phyloP scores from a whole-genome alignment of 2,888 invertebrate species.

The Aspidapion aeneum region DNA sequence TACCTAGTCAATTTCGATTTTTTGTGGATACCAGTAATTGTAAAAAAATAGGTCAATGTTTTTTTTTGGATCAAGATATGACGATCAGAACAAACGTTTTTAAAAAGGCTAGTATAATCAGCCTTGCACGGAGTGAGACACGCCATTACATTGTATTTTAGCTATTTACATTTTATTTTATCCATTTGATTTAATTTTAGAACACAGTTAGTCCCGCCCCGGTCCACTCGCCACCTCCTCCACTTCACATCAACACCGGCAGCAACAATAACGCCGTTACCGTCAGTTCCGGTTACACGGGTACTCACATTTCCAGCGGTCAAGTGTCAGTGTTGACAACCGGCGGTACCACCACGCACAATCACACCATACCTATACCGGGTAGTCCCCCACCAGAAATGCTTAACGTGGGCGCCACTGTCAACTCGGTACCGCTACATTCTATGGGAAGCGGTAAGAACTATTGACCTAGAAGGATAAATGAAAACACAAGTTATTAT shows the following conservation, averaged over 20 bases:
- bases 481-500: neutral
- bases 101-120: no score
- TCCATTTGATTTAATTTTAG: neutral
- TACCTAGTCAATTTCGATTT: no score
- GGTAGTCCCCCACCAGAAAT: constrained; percentile 28
- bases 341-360: constrained; percentile 41
- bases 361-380: constrained; percentile 38
- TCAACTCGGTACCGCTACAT: constrained; percentile 16
- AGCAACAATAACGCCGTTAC: constrained; percentile 40
- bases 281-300: constrained; percentile 45
- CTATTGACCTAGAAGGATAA: no score
- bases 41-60: no score
- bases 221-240: constrained; percentile 25
- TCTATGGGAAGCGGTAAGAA: constrained; percentile 35
- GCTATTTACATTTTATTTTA: neutral
- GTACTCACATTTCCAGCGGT: constrained; percentile 39
- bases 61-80: no score
- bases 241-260: constrained; percentile 23
- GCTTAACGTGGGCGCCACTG: constrained; percentile 22
- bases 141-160: no score
- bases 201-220: neutral
- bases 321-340: constrained; percentile 44
- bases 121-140: no score
- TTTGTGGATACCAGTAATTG: no score
- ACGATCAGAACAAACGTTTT: no score